These are phyloP conservation scores for Metallyticus violacea DNA, from an alignment of 2,888 invertebrate species.

Conservation along the genomic window DNA sequence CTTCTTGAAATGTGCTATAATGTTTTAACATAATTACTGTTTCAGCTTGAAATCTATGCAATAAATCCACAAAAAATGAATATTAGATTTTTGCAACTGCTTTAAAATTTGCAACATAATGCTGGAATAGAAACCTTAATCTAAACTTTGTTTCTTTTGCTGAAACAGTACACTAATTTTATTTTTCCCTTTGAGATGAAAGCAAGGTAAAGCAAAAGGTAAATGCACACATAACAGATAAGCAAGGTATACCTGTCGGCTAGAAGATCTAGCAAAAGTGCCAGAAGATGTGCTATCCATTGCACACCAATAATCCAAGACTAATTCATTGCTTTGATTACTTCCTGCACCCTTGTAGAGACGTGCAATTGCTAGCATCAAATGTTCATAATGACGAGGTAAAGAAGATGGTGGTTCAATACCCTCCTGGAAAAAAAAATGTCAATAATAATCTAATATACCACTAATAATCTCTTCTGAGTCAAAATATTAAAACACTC, in stretches of 20 bases:
- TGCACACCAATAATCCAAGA: slow-evolving; percentile 81
- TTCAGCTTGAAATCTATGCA: too few relatives aligned
- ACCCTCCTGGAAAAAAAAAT: slow-evolving; percentile 60
- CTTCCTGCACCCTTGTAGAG: slow-evolving; percentile 69
- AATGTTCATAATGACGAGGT: slow-evolving; percentile 77
- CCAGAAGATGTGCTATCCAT: slow-evolving; percentile 45
- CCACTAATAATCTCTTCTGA: too few relatives aligned
- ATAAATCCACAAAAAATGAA: too few relatives aligned
- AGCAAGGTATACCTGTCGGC: background rate
- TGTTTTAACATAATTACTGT: too few relatives aligned
- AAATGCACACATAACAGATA: background rate
- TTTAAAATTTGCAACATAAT: too few relatives aligned
- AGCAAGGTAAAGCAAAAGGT: background rate
- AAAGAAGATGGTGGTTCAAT: slow-evolving; percentile 66
- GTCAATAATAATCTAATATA: background rate
- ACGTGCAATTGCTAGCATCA: slow-evolving; percentile 73
- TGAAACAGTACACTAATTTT: too few relatives aligned
- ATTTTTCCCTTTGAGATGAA: too few relatives aligned
- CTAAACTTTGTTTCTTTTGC: too few relatives aligned
- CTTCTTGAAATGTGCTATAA: too few relatives aligned
- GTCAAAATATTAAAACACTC: too few relatives aligned
- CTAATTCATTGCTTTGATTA: slow-evolving; percentile 64
- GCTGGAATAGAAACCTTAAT: too few relatives aligned
- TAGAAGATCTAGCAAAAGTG: background rate
- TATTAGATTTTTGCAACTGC: too few relatives aligned